phyloP scores from a whole-genome alignment of 1,140 invertebrate species.

The Zaprionus ghesquierei region DNA sequence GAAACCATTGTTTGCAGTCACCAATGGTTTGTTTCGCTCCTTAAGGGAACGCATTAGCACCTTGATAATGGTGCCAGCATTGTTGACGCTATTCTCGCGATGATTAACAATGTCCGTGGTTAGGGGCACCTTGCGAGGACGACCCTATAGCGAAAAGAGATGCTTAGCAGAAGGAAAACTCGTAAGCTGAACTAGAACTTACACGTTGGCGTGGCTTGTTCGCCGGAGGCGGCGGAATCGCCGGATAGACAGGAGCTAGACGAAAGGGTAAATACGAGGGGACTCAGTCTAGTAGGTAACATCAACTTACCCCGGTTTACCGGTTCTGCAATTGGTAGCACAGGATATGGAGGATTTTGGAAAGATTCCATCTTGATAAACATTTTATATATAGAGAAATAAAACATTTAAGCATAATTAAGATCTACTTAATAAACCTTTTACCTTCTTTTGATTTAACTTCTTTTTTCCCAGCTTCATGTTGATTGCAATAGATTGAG shows the following conservation, averaged over 20 bases:
- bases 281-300: neutral
- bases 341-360: neutral
- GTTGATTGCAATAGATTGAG: neutral
- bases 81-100: neutral
- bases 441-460: neutral
- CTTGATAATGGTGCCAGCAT: neutral
- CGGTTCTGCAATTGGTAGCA: neutral
- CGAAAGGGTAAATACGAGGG: neutral
- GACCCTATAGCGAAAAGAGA: neutral
- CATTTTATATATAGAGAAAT: neutral
- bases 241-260: neutral
- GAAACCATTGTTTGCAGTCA: slow-evolving; percentile 8
- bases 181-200: neutral
- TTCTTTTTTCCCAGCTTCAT: neutral
- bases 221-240: neutral
- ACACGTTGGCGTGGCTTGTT: neutral
- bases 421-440: neutral
- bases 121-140: neutral
- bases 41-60: neutral
- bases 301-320: neutral
- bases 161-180: neutral
- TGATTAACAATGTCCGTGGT: neutral
- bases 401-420: too few relatives aligned
- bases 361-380: neutral
- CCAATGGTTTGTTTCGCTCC: neutral